A percentile compares a stretch with the other conserved stretches of the same genome.
Evolutionary conservation across 1,140 invertebrate species (phyloP).

Genomic region (Doryteuthis pealeii): DNA sequence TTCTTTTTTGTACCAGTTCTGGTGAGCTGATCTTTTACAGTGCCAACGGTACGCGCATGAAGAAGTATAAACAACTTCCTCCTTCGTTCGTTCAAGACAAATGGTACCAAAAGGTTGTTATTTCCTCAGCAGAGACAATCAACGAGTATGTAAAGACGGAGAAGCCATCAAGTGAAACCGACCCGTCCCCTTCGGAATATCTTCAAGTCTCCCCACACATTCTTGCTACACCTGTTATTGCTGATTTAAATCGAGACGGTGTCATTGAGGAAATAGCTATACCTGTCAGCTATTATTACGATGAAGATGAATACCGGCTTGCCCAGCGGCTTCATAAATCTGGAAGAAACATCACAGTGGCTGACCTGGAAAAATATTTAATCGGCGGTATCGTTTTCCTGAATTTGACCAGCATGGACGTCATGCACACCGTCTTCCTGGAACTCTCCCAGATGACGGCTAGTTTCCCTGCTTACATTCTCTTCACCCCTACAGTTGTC

Average conservation of each 20-base stretch:
- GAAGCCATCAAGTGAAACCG: neutral
- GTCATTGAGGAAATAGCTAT: slow-evolving; percentile 44
- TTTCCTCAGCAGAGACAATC: slow-evolving; percentile 18
- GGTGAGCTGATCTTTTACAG: slow-evolving; percentile 47
- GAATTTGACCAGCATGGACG: slow-evolving; percentile 39
- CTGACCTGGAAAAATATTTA: slow-evolving; percentile 43
- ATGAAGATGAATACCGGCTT: slow-evolving; percentile 48
- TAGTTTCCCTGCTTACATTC: slow-evolving; percentile 47
- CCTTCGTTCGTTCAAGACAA: slow-evolving; percentile 34
- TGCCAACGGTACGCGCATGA: slow-evolving; percentile 33
- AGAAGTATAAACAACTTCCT: slow-evolving; percentile 28
- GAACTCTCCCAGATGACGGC: slow-evolving; percentile 44
- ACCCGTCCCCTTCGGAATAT: slow-evolving; percentile 17
- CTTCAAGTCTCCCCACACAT: slow-evolving; percentile 46
- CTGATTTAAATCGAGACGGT: slow-evolving; percentile 47
- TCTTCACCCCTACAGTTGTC: slow-evolving; percentile 50
- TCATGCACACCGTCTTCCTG: slow-evolving; percentile 35
- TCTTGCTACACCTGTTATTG: slow-evolving; percentile 43
- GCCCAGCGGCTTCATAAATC: neutral
- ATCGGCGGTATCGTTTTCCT: slow-evolving; percentile 42
- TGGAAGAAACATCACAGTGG: slow-evolving; percentile 19
- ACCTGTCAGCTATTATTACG: slow-evolving; percentile 50
- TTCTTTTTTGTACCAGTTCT: slow-evolving; percentile 44
- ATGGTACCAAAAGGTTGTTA: slow-evolving; percentile 31
- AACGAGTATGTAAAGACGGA: slow-evolving; percentile 20